A percentile compares a stretch with the other conserved stretches of the same genome.
These are phyloP conservation scores for Micromussa lordhowensis DNA, from an alignment of 92 coral and sea anemone species.

Conservation along the genomic window DNA sequence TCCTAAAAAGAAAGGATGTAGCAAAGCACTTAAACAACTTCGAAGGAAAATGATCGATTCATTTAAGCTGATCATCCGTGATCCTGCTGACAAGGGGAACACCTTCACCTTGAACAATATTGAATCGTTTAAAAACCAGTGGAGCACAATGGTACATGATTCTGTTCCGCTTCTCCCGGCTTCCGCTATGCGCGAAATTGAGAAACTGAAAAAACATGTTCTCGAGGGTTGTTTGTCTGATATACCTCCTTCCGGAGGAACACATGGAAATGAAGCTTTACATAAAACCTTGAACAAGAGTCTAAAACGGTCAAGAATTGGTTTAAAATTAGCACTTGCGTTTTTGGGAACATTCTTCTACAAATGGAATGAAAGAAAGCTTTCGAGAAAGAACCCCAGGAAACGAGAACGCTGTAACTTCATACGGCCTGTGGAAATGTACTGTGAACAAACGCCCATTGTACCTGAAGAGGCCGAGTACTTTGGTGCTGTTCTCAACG, in stretches of 20 bases:
- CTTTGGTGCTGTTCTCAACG: slow-evolving; percentile 46
- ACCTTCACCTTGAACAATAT: slow-evolving; percentile 47
- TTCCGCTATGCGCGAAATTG: slow-evolving; percentile 34
- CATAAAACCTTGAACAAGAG: slow-evolving; percentile 51
- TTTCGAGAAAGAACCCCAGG: slow-evolving; percentile 25
- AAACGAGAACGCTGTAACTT: slow-evolving; percentile 24
- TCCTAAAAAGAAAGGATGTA: slow-evolving; percentile 48
- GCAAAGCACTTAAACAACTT: slow-evolving; percentile 33
- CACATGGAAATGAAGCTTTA: slow-evolving; percentile 58
- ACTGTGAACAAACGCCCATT: slow-evolving; percentile 5
- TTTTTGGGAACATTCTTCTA: slow-evolving; percentile 57
- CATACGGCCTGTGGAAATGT: slow-evolving; percentile 55
- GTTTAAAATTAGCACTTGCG: slow-evolving; percentile 57
- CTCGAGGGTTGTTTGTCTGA: slow-evolving; percentile 43
- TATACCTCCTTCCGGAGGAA: slow-evolving; percentile 49
- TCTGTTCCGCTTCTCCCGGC: slow-evolving; percentile 29
- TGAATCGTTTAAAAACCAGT: slow-evolving; percentile 26
- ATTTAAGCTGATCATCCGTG: slow-evolving; percentile 34
- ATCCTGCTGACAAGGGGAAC: slow-evolving; percentile 54
- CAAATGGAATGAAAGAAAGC: slow-evolving; percentile 61
- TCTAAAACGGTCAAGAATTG: slow-evolving; percentile 48
- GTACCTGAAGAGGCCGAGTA: slow-evolving; percentile 13
- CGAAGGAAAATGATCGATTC: slow-evolving; percentile 40
- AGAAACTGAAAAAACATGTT: slow-evolving; percentile 30
- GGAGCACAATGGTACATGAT: slow-evolving; percentile 30